Conservation (phyloP, 2,113 vertebrate genomes). For the Lophotis ruficrista region DNA sequence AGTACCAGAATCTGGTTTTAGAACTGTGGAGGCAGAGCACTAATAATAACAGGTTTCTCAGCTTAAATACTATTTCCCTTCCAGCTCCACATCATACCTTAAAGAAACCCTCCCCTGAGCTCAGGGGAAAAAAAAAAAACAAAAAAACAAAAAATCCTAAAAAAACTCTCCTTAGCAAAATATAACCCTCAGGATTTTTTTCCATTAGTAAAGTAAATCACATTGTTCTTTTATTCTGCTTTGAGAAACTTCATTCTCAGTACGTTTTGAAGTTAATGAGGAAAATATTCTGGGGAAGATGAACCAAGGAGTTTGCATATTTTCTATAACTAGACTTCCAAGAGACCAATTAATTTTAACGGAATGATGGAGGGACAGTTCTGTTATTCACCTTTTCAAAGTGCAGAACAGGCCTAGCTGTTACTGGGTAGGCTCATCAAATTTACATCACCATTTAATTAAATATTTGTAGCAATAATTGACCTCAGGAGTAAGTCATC, state of each 20-base stretch:
- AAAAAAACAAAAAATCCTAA: neutral
- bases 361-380: neutral
- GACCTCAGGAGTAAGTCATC: slow-evolving; percentile 46
- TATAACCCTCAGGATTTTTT: neutral
- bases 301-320: neutral
- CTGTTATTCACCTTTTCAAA: slow-evolving; percentile 28
- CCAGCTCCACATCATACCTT: neutral
- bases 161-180: neutral
- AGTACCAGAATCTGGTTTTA: slow-evolving; percentile 58
- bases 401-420: neutral
- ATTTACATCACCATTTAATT: slow-evolving; percentile 46
- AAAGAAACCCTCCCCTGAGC: neutral
- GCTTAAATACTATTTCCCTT: slow-evolving; percentile 50
- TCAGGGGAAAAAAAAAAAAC: neutral
- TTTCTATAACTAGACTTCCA: neutral
- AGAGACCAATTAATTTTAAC: slow-evolving; percentile 19
- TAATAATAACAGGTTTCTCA: slow-evolving; percentile 61
- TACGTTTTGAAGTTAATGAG: slow-evolving; percentile 11
- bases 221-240: neutral
- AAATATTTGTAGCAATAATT: slow-evolving; percentile 45
- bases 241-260: neutral
- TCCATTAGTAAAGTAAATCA: neutral
- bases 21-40: slow-evolving; percentile 54
- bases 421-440: slow-evolving; percentile 45
- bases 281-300: neutral